Evolutionary conservation across 2,888 invertebrate genomes (phyloP), one percentile per base, ranked within the genome.

Genomic region (Habroteleia sp.): DNA sequence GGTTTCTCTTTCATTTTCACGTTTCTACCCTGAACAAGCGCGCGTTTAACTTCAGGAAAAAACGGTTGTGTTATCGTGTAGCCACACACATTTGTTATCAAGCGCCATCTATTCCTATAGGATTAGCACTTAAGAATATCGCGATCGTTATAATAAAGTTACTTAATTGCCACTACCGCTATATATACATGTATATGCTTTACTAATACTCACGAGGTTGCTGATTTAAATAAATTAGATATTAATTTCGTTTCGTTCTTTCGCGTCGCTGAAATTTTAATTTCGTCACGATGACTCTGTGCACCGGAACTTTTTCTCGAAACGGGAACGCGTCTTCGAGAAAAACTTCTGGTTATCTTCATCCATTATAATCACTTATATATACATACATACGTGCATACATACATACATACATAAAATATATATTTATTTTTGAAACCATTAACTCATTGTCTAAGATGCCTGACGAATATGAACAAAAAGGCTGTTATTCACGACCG

Each of bases 171-270:
- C 80, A 77, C 75, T 80, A 79, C 74, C 75, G 80, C 82, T 82
- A 82, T 79, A 80, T 68, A 76, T 62, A 83, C 82, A 81, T 84
- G 80, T 84, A 83, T 81, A 83, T 82, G 84, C 85, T 87, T 86
- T 79, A 83, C 84, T 85, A 82, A 85, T 85, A 87, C 84, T 88
- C 86, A 83, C 81, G 82, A 83, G 82, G 84, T 86, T 84, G 82
- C 83, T 82, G 79, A 83, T 65, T 80, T 81, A 80, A 73, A 80
- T 81, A 80, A 77, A 75, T 54, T 42, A 58, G 8, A 56, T 23
- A 39, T 44, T 44, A 29, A 20, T 54, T 39, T 77, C 79, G 62
- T 60, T 74, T 77, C 72, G 79, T 79, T 73, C 76, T 58, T 74
- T 79, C 79, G 62, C 76, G 73, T 76, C 56, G 58, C 58, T 52